Evolutionary conservation across 2,888 invertebrate species (phyloP), one percentile per base, ranked within the genome.

Genomic region (Tyria jacobaeae): DNA sequence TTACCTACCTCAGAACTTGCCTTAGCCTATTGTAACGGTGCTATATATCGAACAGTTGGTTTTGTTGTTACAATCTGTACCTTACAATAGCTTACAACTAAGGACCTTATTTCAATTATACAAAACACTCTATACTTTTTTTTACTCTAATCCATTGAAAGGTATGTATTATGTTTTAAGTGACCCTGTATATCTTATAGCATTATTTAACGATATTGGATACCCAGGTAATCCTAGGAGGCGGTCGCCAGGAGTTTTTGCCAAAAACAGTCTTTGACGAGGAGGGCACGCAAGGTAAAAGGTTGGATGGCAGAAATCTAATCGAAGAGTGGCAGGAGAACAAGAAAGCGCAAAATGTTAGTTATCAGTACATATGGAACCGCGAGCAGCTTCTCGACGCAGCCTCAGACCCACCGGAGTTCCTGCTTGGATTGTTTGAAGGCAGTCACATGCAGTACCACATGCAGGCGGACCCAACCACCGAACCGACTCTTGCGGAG

Each of bases 211-310:
- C 41, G 27, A 31, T 7, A 31, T 7, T 31, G 27, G 27, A 31
- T 31, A 31, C 27, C 21, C 68, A 96, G 94, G 95, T 97, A 0
- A 95, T 97, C 41, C 83, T 97, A 66, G 97, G 97, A 0, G 97
- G 97, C 0, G 97, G 97, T 0, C 91, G 96, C 15, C 87, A 90
- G 0, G 95, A 96, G 64, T 96, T 97, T 76, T 77, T 96, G 14
- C 96, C 96, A 0, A 94, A 89, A 17, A 86, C 85, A 2, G 79
- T 81, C 0, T 68, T 81, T n/a, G 96, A 95, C 82, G 94, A 91
- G 47, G 94, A 95, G 64, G 94, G 94, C 5, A 75, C 85, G 2
- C 61, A 34, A 0, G 95, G 95, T 0, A 78, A 80, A 25, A 83
- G 95, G 54, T 57, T 83, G 15, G 97, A 97, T 80, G 95, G 95